Percentiles rank a stretch among this genome's conserved stretches.
These are phyloP conservation scores for Tylochromis polylepis DNA, from an alignment of 2,113 vertebrate genomes.

Conservation along the genomic window DNA sequence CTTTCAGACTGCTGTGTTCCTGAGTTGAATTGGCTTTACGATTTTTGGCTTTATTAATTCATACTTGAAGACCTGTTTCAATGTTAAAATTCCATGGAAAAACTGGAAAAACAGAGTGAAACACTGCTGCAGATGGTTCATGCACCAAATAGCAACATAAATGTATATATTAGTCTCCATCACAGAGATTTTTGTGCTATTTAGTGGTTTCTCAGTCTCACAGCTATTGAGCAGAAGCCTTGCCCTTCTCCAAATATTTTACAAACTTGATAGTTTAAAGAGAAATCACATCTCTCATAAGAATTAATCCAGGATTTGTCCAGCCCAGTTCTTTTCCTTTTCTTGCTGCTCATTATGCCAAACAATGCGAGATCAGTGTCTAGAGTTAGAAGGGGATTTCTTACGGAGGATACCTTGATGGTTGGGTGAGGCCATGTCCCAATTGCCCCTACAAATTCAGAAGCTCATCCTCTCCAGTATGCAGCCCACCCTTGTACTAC, in stretches of 20 bases:
- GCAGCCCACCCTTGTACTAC: not conserved
- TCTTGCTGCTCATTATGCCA: constrained; percentile 22
- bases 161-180: not conserved
- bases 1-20: not conserved
- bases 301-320: not conserved
- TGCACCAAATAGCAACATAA: not conserved
- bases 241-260: not conserved
- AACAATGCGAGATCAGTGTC: constrained; percentile 23
- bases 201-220: not conserved
- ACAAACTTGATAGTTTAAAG: not conserved
- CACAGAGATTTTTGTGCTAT: not conserved
- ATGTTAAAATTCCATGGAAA: not conserved
- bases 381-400: not conserved
- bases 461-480: not conserved
- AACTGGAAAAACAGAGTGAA: not conserved
- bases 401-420: constrained; percentile 12
- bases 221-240: not conserved
- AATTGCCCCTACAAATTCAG: not conserved
- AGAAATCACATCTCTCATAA: not conserved
- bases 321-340: constrained; percentile 5
- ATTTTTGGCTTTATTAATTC: not conserved
- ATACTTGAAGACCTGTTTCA: not conserved
- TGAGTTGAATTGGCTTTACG: not conserved
- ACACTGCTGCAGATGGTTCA: not conserved
- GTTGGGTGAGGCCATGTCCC: constrained; percentile 1